phyloP scores from a whole-genome alignment of 2,797 vertebrate species.

The Molossus alvarezi region DNA sequence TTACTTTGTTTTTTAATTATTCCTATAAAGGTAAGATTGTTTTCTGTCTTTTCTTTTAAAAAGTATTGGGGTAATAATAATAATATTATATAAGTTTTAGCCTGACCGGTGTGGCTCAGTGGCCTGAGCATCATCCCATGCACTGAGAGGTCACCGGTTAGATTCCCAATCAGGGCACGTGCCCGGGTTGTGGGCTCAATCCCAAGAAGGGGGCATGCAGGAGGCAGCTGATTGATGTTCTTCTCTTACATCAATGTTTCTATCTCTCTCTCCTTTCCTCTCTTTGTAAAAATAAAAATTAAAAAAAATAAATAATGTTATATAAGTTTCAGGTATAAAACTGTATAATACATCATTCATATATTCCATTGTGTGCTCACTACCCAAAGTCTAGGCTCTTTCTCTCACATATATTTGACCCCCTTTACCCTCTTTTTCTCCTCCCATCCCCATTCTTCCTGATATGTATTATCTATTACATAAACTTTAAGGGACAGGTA shows the following conservation, averaged over 20 bases:
- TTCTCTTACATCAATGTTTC: no score
- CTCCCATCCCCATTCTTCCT: not conserved
- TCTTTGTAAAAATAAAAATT: no score
- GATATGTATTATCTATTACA: not conserved
- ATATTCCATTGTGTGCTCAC: not conserved
- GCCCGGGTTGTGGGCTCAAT: no score
- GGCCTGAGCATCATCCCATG: no score
- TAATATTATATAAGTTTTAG: not conserved
- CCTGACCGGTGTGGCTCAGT: no score
- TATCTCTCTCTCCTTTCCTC: no score
- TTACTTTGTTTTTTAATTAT: conserved; percentile 34
- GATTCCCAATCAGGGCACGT: no score
- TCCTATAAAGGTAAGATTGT: conserved; percentile 17
- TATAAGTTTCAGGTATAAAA: not conserved
- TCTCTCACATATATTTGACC: not conserved
- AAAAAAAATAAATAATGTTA: no score
- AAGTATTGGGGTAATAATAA: not conserved
- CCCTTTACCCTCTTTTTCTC: not conserved
- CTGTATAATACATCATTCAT: no score
- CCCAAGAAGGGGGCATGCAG: no score
- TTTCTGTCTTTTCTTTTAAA: conserved; percentile 40
- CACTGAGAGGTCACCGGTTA: no score
- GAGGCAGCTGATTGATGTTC: no score
- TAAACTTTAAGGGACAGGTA: not conserved
- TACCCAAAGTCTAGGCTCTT: not conserved